Base-by-base conservation (phyloP, 2,797 vertebrate genomes). In the Liparis tanakae region DNA sequence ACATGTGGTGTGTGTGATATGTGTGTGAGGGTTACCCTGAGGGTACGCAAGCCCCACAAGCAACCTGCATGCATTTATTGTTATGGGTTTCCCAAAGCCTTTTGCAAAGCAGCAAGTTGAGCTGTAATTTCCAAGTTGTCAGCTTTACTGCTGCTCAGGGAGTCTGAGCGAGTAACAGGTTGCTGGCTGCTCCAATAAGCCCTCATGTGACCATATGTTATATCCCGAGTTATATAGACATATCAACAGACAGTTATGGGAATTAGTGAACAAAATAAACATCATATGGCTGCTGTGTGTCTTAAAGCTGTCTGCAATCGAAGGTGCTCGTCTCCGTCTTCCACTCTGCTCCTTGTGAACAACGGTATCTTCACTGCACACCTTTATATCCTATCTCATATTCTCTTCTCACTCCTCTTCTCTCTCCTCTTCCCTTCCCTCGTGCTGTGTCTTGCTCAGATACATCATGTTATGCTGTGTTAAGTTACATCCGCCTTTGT, bases 51-150 rank as follows among this genome's bases (percentile, higher is more conserved):
- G 61, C 44, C 57, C 25, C 63, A 66, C 20, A 54, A 70, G 58
- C 62, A 57, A 59, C 33, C 51, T 65, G 43, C 43, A 33, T 74
- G 76, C 80, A 67, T 68, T 74, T 81, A 67, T 68, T 76, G 68
- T 71, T 80, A 70, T 72, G 60, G 48, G 41, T 84, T 67, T 74
- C 69, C 64, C n/a, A 10, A 3, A 22, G 72, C 55, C 13, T 39
- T 59, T 69, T 20, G 76, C 78, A 73, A 67, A 78, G 65, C 74
- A 74, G 74, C 67, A 74, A 70, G 48, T 72, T 60, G 64, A 82
- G 73, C 50, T 78, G 51, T 81, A 82, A 79, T 87, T 86, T 88
- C 46, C 83, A 88, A 83, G 78, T 81, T 81, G 76, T 83, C 85
- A 68, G 55, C 67, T 84, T 82, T 70, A 75, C 58, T 57, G 76